A percentile compares a stretch with the other conserved stretches of the same genome.
Evolutionary conservation across 2,797 vertebrate genomes (phyloP).

Genomic region (Lagorchestes hirsutus): DNA sequence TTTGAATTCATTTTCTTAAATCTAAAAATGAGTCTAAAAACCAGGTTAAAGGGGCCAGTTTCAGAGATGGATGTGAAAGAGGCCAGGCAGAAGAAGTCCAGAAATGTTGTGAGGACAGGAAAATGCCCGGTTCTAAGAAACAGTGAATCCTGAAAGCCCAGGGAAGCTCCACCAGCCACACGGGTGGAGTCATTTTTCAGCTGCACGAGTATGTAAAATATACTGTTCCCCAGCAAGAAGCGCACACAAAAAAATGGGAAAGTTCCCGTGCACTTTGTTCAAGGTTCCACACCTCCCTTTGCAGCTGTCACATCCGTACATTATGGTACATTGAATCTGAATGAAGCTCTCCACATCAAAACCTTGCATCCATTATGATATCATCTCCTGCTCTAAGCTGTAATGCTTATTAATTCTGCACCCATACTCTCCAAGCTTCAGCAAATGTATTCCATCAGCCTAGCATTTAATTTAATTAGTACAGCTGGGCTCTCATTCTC

Average conservation of each 20-base stretch:
- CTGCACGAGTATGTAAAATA: constrained; percentile 64
- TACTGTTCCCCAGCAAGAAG: constrained; percentile 75
- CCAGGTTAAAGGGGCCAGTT: not conserved
- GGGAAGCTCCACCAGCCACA: not conserved
- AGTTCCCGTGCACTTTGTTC: constrained; percentile 87
- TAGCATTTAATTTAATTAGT: constrained; percentile 99
- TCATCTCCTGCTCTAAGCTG: constrained; percentile 90
- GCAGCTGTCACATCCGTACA: constrained; percentile 90
- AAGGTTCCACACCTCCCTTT: constrained; percentile 88
- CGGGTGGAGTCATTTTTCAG: not conserved
- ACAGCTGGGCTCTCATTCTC: constrained; percentile 93
- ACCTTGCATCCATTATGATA: constrained; percentile 91
- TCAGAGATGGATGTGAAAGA: not conserved
- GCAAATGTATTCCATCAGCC: constrained; percentile 93
- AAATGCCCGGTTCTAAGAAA: not conserved
- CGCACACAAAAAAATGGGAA: constrained; percentile 74
- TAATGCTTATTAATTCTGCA: constrained; percentile 94
- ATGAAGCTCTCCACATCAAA: constrained; percentile 92
- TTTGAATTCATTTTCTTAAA: not conserved
- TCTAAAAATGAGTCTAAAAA: not conserved
- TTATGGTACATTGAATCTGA: constrained; percentile 91
- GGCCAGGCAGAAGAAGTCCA: not conserved
- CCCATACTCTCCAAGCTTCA: constrained; percentile 90
- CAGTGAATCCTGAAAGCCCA: accelerated
- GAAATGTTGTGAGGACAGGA: not conserved